Evolutionary conservation across 2,113 vertebrate species (phyloP).

Genomic region (Carassius gibelio): DNA sequence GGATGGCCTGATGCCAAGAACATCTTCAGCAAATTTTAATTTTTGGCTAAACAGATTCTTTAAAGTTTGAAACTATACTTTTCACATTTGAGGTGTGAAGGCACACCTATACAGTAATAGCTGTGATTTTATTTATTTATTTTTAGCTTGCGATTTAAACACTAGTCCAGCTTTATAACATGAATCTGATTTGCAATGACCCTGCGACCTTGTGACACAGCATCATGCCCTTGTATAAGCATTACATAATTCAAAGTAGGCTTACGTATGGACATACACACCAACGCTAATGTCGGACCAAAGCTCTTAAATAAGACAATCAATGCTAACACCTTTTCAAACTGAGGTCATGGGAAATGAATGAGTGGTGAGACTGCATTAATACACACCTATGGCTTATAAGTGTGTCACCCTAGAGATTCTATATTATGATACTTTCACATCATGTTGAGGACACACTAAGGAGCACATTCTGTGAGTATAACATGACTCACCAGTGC

Average conservation of each 20-base stretch:
- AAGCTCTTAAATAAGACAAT: conserved; percentile 13
- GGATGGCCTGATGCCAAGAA: too few species aligned
- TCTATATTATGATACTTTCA: not conserved
- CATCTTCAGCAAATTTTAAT: too few species aligned
- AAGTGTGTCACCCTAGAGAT: not conserved
- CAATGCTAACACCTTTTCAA: not conserved
- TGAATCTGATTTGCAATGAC: not conserved
- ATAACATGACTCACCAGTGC: conserved; percentile 12
- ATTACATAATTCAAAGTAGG: not conserved
- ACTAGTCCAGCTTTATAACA: not conserved
- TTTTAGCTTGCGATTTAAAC: too few species aligned
- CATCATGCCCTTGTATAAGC: not conserved
- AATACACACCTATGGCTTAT: not conserved
- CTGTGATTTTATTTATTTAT: too few species aligned
- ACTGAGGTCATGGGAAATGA: not conserved
- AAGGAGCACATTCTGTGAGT: not conserved
- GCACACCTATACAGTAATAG: not conserved
- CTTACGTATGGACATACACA: not conserved
- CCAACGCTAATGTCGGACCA: not conserved
- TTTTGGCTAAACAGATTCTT: too few species aligned
- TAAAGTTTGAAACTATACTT: too few species aligned
- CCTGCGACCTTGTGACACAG: not conserved
- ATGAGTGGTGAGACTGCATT: not conserved
- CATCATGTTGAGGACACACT: not conserved
- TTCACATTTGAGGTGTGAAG: too few species aligned